Evolutionary conservation across 2,797 vertebrate species (phyloP).

Genomic region (Aphelocoma californica): DNA sequence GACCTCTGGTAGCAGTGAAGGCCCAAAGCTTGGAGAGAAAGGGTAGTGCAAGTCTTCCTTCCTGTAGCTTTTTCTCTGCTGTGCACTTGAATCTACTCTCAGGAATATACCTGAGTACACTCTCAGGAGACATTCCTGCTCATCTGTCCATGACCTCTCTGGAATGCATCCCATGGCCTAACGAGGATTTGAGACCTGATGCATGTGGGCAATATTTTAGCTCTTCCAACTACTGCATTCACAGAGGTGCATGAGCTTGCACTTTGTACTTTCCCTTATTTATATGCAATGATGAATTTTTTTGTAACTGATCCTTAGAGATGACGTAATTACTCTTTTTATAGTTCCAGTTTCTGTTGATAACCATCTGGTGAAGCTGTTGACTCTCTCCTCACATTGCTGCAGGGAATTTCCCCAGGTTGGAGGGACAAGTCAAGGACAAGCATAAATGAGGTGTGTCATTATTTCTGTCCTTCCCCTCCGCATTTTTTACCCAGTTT

Average conservation of each 20-base stretch:
- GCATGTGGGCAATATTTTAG: neutral
- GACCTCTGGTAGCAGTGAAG: neutral
- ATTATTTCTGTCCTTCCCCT: neutral
- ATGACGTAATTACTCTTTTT: neutral
- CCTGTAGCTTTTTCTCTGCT: neutral
- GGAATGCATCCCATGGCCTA: neutral
- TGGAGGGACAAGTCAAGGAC: neutral
- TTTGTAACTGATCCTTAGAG: neutral
- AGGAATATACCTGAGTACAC: neutral
- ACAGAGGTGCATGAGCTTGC: neutral
- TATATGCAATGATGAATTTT: neutral
- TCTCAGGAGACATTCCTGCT: neutral
- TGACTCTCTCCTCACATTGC: neutral
- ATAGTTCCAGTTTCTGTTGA: neutral
- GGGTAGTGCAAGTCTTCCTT: neutral
- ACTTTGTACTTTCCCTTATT: neutral
- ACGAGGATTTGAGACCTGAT: neutral
- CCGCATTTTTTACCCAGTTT: neutral
- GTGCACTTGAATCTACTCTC: neutral
- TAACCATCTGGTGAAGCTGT: neutral
- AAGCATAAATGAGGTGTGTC: neutral
- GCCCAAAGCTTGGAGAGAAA: neutral
- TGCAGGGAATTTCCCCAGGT: neutral
- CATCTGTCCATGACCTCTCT: neutral
- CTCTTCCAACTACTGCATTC: neutral